Conservation (phyloP, 2,888 invertebrate species). For the Sphaerolaimus hirsutus region DNA sequence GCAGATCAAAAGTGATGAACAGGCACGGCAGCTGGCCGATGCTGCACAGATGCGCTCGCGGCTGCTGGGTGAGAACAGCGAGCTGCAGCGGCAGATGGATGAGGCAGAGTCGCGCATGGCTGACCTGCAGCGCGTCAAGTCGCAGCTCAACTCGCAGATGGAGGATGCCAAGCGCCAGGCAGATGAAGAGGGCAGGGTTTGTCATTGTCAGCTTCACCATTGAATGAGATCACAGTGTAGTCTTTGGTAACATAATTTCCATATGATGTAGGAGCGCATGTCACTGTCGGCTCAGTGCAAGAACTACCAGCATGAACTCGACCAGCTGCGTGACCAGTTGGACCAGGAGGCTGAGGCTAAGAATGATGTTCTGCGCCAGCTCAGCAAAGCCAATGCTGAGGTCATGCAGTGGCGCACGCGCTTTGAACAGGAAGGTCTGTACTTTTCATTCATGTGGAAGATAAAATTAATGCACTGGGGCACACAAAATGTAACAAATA, state of each 20-base stretch:
- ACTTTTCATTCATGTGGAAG: too few species aligned
- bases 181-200: slow-evolving; percentile 56
- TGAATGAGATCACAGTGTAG: neutral
- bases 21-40: slow-evolving; percentile 84
- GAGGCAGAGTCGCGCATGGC: slow-evolving; percentile 83
- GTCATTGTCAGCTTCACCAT: neutral
- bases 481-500: too few species aligned
- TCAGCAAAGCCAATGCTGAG: slow-evolving; percentile 80
- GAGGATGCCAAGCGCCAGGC: slow-evolving; percentile 55
- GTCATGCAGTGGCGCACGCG: slow-evolving; percentile 45
- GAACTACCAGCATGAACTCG: slow-evolving; percentile 91
- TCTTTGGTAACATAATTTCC: neutral
- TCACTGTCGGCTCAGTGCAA: slow-evolving; percentile 52
- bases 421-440: slow-evolving; percentile 42
- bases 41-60: slow-evolving; percentile 61
- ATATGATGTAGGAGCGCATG: slow-evolving; percentile 11
- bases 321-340: slow-evolving; percentile 90
- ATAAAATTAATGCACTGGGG: too few species aligned
- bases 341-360: slow-evolving; percentile 98
- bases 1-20: slow-evolving; percentile 82
- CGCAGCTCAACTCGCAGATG: slow-evolving; percentile 75
- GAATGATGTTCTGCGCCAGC: slow-evolving; percentile 90
- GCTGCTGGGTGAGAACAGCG: slow-evolving; percentile 83
- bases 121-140: slow-evolving; percentile 54
- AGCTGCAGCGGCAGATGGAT: slow-evolving; percentile 82